phyloP scores from a whole-genome alignment of 1,140 invertebrate species.

The Aphelinus certus region DNA sequence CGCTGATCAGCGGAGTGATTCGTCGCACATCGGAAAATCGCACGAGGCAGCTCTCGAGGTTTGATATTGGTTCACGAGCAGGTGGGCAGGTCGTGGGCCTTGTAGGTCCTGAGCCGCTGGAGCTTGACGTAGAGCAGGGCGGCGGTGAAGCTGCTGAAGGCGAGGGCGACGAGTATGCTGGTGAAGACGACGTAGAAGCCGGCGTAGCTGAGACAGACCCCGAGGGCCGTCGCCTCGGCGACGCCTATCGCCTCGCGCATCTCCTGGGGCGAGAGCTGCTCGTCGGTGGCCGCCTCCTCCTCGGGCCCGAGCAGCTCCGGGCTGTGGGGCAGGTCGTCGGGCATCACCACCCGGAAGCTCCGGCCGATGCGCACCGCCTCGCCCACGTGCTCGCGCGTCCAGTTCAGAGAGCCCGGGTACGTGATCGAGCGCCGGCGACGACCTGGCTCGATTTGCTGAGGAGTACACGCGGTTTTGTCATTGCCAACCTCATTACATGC shows the following conservation, averaged over 20 bases:
- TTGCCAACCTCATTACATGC: too few species aligned
- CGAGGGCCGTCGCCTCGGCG: conserved; percentile 41
- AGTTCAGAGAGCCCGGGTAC: conserved; percentile 49
- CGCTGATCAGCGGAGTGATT: too few species aligned
- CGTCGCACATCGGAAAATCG: too few species aligned
- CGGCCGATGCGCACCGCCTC: conserved; percentile 71
- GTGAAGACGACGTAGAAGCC: conserved; percentile 58
- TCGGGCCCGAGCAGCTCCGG: conserved; percentile 52
- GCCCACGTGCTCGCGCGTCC: conserved; percentile 47
- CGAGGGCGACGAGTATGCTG: conserved; percentile 53
- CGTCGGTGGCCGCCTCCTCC: conserved; percentile 22
- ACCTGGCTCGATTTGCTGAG: conserved; percentile 70
- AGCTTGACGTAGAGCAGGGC: conserved; percentile 57
- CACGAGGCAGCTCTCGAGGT: too few species aligned
- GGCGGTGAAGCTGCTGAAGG: conserved; percentile 53
- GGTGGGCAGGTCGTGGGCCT: conserved; percentile 43
- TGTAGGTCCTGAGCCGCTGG: conserved; percentile 52
- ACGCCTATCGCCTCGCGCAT: conserved; percentile 40
- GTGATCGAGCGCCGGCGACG: conserved; percentile 67
- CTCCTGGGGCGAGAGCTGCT: background rate
- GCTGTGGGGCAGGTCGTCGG: conserved; percentile 68
- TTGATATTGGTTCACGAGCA: conserved; percentile 30
- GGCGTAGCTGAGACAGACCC: conserved; percentile 57
- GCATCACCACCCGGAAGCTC: conserved; percentile 73
- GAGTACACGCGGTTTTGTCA: conserved; percentile 27